Evolutionary conservation across 2,888 invertebrate species (phyloP).

Genomic region (Drosophila dives): DNA sequence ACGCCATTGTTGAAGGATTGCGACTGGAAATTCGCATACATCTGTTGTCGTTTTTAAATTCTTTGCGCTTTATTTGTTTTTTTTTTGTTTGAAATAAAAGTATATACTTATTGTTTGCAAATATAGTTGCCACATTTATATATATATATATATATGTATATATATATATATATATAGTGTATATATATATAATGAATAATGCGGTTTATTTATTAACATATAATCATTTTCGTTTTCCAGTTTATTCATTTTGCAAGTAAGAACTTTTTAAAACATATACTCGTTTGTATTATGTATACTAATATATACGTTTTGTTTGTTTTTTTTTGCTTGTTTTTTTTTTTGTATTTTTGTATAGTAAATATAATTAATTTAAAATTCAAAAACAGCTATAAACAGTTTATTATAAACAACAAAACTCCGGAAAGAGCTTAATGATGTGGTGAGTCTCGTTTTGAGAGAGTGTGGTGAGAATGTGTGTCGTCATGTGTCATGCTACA

Average conservation of each 20-base stretch:
- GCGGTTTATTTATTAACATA: conserved; percentile 62
- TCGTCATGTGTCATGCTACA: conserved; percentile 8
- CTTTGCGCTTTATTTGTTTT: conserved; percentile 28
- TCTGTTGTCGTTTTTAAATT: conserved; percentile 54
- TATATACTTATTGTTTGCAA: conserved; percentile 58
- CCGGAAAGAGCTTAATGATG: conserved; percentile 72
- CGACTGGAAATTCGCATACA: conserved; percentile 40
- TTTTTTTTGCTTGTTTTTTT: conserved; percentile 32
- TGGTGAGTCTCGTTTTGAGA: conserved; percentile 26
- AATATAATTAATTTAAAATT: conserved; percentile 79
- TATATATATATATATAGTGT: conserved; percentile 44
- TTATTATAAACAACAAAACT: conserved; percentile 77
- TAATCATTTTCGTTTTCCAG: conserved; percentile 57
- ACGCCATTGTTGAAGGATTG: conserved; percentile 66
- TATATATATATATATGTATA: conserved; percentile 55
- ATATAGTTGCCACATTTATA: conserved; percentile 62
- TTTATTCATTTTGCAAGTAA: conserved; percentile 56
- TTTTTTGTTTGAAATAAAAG: conserved; percentile 65
- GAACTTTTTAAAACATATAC: conserved; percentile 74
- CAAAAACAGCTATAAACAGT: conserved; percentile 81
- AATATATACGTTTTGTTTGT: conserved; percentile 54
- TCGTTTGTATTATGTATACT: conserved; percentile 50
- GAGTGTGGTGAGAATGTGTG: conserved; percentile 34
- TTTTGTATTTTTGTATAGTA: conserved; percentile 65
- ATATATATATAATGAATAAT: conserved; percentile 56